Conservation (phyloP, 2,888 invertebrate genomes). For the Dascillus cervinus region DNA sequence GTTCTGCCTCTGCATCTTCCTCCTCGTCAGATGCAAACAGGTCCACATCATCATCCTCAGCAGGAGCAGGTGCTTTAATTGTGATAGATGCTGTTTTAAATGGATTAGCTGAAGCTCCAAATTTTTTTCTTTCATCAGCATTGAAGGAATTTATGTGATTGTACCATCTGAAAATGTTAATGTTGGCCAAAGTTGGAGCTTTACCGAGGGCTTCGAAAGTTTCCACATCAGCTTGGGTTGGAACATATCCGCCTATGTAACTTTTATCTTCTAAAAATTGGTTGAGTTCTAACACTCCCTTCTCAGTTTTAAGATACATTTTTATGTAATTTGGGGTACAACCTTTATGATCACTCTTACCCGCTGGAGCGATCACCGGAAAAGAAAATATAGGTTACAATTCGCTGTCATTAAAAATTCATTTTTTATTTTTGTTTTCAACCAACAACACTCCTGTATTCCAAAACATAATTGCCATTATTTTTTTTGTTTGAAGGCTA, state of each 20-base stretch:
- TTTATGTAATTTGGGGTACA: too few species aligned
- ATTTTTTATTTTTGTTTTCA: too few species aligned
- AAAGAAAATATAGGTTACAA: background rate
- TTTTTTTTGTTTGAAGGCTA: too few species aligned
- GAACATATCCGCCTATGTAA: constrained; percentile 81
- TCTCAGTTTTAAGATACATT: constrained; percentile 81
- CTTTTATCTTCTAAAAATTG: constrained; percentile 75
- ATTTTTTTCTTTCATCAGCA: constrained; percentile 60
- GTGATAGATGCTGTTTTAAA: constrained; percentile 56
- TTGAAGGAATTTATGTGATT: constrained; percentile 86
- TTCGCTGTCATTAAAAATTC: too few species aligned
- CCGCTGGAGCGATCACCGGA: background rate
- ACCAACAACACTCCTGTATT: too few species aligned
- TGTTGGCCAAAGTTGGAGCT: constrained; percentile 57
- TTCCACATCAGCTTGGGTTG: constrained; percentile 79
- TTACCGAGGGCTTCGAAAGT: constrained; percentile 72
- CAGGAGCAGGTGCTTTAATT: constrained; percentile 40
- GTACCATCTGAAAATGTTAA: constrained; percentile 84
- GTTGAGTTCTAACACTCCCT: constrained; percentile 77
- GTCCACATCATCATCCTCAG: constrained; percentile 73
- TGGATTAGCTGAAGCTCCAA: constrained; percentile 44
- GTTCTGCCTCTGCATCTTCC: constrained; percentile 81
- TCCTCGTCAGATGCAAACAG: constrained; percentile 87
- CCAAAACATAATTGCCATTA: too few species aligned
- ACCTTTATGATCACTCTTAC: background rate